Base-by-base conservation (phyloP, 2,797 vertebrate species). In the Pangasius larnaudii region DNA sequence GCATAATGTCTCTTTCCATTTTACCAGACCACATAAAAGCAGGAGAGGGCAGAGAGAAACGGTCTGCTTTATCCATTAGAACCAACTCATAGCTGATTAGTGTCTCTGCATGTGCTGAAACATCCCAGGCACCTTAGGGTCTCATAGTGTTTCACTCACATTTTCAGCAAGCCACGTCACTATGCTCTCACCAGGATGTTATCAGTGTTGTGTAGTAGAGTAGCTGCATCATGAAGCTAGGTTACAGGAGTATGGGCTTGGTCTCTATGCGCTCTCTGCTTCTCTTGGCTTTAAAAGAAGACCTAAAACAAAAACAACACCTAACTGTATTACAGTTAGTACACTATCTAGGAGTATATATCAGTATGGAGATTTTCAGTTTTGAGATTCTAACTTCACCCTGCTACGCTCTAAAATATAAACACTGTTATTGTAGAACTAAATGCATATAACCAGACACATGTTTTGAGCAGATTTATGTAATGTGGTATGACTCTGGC, bases 21-120 rank as follows among this genome's bases (percentile, higher is more conserved):
- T 94, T 93, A 94, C 91, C 81, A 80, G 89, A 88, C 94, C 95
- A 95, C 95, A 95, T 95, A 89, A 95, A 95, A 94, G 93, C 78
- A 82, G 84, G 77, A 30, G 85, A 79, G 69, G 46, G 2, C 71
- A 89, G 88, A 77, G 77, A 86, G 85, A 91, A 91, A 91, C 90
- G 90, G 86, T 93, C 95, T 94, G 94, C 36, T 91, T 92, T 91
- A 90, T 90, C 89, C 93, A 94, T 94, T 91, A 91, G 91, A 93
- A 91, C 91, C 85, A 89, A 56, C 87, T 91, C 61, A 59, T 90
- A 91, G 75, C 78, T 90, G 88, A 87, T 84, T 79, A 86, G 79
- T 84, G n/a, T 79, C 79, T 86, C 89, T 85, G 36, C 74, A 13
- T 24, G 24, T 75, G 42, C 78, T 77, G n/a, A 72, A 53, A 86